These are phyloP conservation scores for Calvadosia cruxmelitensis DNA, from an alignment of 30 jellyfish, hydroid and myxozoan genomes.

Conservation along the genomic window DNA sequence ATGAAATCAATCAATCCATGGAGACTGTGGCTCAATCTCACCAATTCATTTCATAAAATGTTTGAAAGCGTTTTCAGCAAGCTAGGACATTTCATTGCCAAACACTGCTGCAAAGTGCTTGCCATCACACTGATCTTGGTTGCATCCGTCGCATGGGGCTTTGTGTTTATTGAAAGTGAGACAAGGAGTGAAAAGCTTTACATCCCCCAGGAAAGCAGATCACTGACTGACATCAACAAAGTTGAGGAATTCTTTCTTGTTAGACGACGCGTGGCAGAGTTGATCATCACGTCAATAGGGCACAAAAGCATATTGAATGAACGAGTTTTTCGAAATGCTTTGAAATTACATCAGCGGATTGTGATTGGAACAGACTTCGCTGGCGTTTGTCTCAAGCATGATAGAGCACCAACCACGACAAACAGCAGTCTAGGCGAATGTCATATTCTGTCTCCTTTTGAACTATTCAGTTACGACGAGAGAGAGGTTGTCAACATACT, in stretches of 20 bases:
- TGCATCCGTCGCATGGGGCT: constrained; percentile 45
- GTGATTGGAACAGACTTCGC: constrained; percentile 13
- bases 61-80: constrained; percentile 33
- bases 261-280: constrained; percentile 51
- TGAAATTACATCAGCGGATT: constrained; percentile 26
- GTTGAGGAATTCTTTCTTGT: constrained; percentile 39
- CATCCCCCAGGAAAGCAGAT: constrained; percentile 72
- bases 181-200: constrained; percentile 49
- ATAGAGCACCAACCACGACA: background rate
- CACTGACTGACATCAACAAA: constrained; percentile 45
- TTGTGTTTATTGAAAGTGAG: constrained; percentile 37
- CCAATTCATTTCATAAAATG: background rate
- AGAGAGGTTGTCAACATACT: constrained; percentile 14
- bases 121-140: constrained; percentile 18
- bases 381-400: constrained; percentile 29
- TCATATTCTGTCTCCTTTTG: constrained; percentile 19
- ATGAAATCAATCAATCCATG: no score
- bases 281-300: constrained; percentile 13
- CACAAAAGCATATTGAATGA: constrained; percentile 19
- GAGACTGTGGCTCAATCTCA: background rate
- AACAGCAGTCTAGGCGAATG: constrained; percentile 1
- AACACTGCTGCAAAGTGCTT: constrained; percentile 20
- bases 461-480: constrained; percentile 3
- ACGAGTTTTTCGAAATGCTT: constrained; percentile 28
- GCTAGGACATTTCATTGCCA: constrained; percentile 32